These are phyloP conservation scores for Acanthurus leucopareius DNA, from an alignment of 2,797 vertebrate genomes.

Conservation along the genomic window DNA sequence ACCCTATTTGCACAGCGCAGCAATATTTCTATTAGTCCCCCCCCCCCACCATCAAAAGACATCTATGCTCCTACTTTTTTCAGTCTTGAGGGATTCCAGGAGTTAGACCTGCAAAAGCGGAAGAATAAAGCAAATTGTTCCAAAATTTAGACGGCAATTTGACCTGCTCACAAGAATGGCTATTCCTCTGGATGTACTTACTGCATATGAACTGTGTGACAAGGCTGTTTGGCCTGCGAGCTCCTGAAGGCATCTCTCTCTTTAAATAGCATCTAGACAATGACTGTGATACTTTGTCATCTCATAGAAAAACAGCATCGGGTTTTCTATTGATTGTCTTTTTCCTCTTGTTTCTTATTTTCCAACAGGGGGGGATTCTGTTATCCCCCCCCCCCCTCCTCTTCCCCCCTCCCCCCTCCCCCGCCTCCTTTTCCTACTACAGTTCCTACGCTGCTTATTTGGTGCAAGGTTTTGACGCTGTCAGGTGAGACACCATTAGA, in stretches of 20 bases:
- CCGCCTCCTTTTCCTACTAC: conserved; percentile 27
- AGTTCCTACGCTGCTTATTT: conserved; percentile 62
- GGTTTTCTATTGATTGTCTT: conserved; percentile 67
- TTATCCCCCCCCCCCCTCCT: not conserved
- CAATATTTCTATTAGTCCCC: conserved; percentile 87
- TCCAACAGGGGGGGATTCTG: conserved; percentile 31
- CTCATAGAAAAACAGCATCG: conserved; percentile 58
- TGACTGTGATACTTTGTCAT: conserved; percentile 67
- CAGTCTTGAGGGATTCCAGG: conserved; percentile 85
- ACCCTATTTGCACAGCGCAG: conserved; percentile 87
- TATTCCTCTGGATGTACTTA: conserved; percentile 76
- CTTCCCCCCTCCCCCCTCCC: not conserved
- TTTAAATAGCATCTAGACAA: conserved; percentile 45
- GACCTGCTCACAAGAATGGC: conserved; percentile 86
- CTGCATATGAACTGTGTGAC: conserved; percentile 74
- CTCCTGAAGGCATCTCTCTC: conserved; percentile 36
- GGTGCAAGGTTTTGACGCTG: conserved; percentile 67
- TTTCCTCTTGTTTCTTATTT: conserved; percentile 48
- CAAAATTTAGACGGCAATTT: conserved; percentile 87
- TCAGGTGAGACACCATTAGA: conserved; percentile 81
- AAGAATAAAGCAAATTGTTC: conserved; percentile 88
- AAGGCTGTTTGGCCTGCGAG: conserved; percentile 4
- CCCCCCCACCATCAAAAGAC: conserved; percentile 77
- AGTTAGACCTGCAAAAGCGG: conserved; percentile 87
- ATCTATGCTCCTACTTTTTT: conserved; percentile 84